Base-by-base conservation (phyloP, 2,797 vertebrate genomes). In the Urosaurus nigricauda region DNA sequence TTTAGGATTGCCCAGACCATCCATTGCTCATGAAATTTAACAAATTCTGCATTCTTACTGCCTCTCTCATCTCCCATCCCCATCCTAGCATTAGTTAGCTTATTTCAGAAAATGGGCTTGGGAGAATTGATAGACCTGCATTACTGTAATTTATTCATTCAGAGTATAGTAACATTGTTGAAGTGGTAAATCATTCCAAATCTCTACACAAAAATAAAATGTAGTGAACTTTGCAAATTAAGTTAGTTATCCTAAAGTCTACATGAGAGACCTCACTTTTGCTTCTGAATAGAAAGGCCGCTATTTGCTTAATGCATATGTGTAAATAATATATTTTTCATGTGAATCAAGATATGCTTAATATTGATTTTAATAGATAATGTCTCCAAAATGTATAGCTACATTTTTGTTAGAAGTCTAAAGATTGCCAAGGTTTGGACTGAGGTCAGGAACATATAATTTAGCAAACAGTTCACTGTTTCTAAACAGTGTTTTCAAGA, bases 1-100 rank as follows among this genome's bases (percentile, higher is more conserved):
- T 93, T 96, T 91, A 51, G 81, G 90, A 92, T 94, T 91, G 90
- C 82, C 91, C 91, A 91, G 92, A 89, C 88, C 91, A 92, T 95
- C 90, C 92, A 88, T 75, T 71, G 85, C 65, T 91, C 86, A 53
- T 53, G 90, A 73, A 73, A 90, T 95, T 94, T 93, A 86, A 93
- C 85, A 90, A 82, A 88, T 90, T 70, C 83, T 86, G 53, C 35
- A 70, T 84, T 92, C 91, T 92, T 8, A 51, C 91, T 24, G 79
- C 74, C 60, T 93, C 43, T 88, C 88, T 93, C 85, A 19, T 84
- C 74, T 84, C 9, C 88, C 26, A 35, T 40, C 16, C 51, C 14
- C 91, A 58, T 58, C 88, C 83, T 1, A 70, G 53, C 87, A 92
- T 92, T 91, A 92, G 32, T 92, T 90, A 90, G 86, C 84, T 89